Conservation (phyloP, 2,797 vertebrate genomes). For the Squalus acanthias region DNA sequence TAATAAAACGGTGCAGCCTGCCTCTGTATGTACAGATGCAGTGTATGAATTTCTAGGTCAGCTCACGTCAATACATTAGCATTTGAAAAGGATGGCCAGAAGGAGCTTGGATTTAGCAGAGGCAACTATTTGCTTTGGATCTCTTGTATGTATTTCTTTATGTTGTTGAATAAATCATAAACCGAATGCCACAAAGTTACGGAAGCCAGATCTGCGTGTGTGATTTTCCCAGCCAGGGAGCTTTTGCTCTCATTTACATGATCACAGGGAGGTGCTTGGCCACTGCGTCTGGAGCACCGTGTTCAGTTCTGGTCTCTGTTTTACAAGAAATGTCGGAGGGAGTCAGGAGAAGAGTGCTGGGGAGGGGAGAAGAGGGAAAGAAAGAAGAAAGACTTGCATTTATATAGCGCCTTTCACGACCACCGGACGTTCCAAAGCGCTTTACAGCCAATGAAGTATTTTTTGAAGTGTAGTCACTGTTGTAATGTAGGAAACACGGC, state of each 20-base stretch:
- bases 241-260: not conserved
- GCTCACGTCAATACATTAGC: slow-evolving; percentile 6
- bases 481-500: no score
- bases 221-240: not conserved
- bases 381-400: no score
- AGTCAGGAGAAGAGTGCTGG: not conserved
- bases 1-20: not conserved
- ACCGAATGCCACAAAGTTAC: not conserved
- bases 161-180: not conserved
- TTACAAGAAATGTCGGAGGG: not conserved
- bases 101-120: slow-evolving; percentile 7
- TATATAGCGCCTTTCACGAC: no score
- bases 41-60: slow-evolving; percentile 23
- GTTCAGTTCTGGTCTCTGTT: not conserved
- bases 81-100: slow-evolving; percentile 19
- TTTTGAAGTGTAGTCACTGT: no score
- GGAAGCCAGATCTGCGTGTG: not conserved
- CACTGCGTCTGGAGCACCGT: not conserved
- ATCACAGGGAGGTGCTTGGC: not conserved
- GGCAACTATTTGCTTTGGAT: slow-evolving; percentile 7
- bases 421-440: no score
- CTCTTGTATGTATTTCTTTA: not conserved
- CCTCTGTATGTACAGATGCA: not conserved
- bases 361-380: not conserved
- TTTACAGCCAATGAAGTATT: no score